Evolutionary conservation across 2,113 vertebrate genomes (phyloP).

Genomic region (Monopterus albus): DNA sequence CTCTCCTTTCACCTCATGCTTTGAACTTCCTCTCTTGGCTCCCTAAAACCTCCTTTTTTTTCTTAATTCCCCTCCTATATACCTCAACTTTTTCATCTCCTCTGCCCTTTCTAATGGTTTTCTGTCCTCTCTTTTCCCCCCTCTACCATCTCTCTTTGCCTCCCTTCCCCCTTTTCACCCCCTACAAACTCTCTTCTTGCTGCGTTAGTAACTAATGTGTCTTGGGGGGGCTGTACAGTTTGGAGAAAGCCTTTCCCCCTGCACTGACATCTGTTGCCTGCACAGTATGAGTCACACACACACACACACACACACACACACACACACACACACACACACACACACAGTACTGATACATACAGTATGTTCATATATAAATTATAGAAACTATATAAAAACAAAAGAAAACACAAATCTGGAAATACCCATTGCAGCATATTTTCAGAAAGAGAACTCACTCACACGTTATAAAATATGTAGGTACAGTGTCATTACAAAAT

Average conservation of each 20-base stretch:
- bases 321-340: conserved; percentile 9
- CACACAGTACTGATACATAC: not conserved
- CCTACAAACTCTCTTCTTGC: conserved; percentile 36
- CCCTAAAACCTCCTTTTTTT: not conserved
- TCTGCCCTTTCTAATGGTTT: conserved; percentile 9
- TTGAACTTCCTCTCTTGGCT: not conserved
- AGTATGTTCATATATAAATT: not conserved
- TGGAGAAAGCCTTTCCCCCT: conserved; percentile 69
- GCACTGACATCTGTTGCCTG: conserved; percentile 73
- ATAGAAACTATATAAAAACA: not conserved
- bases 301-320: conserved; percentile 22
- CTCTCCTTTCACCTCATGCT: not conserved
- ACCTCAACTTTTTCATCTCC: not conserved
- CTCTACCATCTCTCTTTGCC: not conserved
- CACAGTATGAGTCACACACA: conserved; percentile 72
- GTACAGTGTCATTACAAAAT: conserved; percentile 9
- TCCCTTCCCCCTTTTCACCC: not conserved
- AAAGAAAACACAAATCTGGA: not conserved
- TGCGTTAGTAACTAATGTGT: conserved; percentile 67
- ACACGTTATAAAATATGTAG: not conserved
- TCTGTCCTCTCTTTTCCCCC: not conserved
- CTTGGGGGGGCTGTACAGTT: conserved; percentile 65
- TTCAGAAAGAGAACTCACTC: not conserved
- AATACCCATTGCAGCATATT: not conserved
- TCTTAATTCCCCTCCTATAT: not conserved